These are phyloP conservation scores for Molorchus minor DNA, from an alignment of 2,888 invertebrate species.

Conservation along the genomic window DNA sequence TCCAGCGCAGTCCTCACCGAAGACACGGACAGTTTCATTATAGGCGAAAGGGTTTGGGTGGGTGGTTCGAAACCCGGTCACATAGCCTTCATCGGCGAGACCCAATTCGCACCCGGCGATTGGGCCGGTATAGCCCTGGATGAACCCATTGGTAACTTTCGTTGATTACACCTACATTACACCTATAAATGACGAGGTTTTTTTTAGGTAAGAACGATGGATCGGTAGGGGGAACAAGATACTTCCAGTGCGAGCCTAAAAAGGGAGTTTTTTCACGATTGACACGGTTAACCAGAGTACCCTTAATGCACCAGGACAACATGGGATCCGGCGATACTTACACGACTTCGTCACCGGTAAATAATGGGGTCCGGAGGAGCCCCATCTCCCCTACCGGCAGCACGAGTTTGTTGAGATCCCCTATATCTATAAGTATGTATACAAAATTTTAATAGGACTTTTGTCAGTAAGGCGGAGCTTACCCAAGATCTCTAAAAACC, in stretches of 20 bases:
- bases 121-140: constrained; percentile 98
- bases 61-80: constrained; percentile 91
- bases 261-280: constrained; percentile 94
- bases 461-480: too few species aligned
- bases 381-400: constrained; percentile 58
- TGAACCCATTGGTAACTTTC: constrained; percentile 83
- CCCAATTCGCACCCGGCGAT: constrained; percentile 96
- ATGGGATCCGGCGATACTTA: constrained; percentile 50
- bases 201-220: constrained; percentile 93
- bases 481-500: too few species aligned
- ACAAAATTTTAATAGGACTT: neutral
- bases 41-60: constrained; percentile 95
- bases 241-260: constrained; percentile 93
- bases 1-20: constrained; percentile 84
- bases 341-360: constrained; percentile 56
- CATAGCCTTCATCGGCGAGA: constrained; percentile 93
- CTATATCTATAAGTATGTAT: constrained; percentile 54
- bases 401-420: constrained; percentile 52
- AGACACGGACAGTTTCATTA: constrained; percentile 94
- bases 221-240: constrained; percentile 88
- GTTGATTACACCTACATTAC: neutral
- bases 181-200: neutral
- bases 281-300: constrained; percentile 81
- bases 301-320: constrained; percentile 69
- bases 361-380: constrained; percentile 53